Evolutionary conservation across 2,888 invertebrate genomes (phyloP), one percentile per base, ranked within the genome.

Genomic region (Polyploca ridens): DNA sequence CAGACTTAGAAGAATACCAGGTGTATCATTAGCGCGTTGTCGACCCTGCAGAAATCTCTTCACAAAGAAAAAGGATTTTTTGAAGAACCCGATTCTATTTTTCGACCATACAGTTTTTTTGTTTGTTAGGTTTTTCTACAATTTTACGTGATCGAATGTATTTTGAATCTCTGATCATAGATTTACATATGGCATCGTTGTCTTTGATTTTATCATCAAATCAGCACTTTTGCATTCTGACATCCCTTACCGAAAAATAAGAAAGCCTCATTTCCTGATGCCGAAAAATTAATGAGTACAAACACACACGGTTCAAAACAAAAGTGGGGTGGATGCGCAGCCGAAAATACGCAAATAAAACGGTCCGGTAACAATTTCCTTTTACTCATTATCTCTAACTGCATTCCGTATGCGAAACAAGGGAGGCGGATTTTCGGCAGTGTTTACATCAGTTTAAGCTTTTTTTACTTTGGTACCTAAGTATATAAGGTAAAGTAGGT

Each of bases 291-390:
- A 91, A 90, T 87, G 91, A 91, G 82, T 85, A 84, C 78, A 79
- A 81, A 84, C 90, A 92, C 89, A 91, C 85, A 90, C 90, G 90
- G 71, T 73, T 71, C 82, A 85, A 87, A 89, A 87, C 89, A 92
- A 89, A 85, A 41, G 61, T 86, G 82, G 82, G 73, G 76, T 69
- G 74, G 71, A 74, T 67, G 78, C 78, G 81, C 82, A 78, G 81
- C 90, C 90, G 79, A 91, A 91, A 91, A 89, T 87, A 83, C 81
- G 85, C 84, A 84, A 87, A 89, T 87, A 84, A 82, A 78, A 73
- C 82, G 75, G 75, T 74, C 73, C 84, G 84, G 86, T 89, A 91
- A 90, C 91, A 88, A 88, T 88, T 91, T 92, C 91, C 90, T 87
- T 77, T 82, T 69, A 83, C 81, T 87, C 86, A 87, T 88, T 89